Evolutionary conservation across 2,888 invertebrate species (phyloP), one percentile per base, ranked within the genome.

Genomic region (Lissonota sp.): DNA sequence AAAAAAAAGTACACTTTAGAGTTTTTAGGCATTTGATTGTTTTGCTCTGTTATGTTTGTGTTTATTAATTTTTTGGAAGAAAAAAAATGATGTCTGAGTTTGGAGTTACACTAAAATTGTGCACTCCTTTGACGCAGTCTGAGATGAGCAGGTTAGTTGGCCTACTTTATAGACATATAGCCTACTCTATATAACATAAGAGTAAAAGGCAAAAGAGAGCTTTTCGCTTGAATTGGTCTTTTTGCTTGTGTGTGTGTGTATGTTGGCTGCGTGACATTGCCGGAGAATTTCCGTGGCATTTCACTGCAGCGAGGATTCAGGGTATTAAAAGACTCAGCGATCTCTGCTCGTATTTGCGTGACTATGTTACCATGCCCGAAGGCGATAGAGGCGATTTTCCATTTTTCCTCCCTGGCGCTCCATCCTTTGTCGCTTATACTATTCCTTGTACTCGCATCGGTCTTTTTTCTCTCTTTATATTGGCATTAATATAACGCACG

Each of bases 201-300:
- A 10, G 10, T 60, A 51, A 40, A 16, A 51, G 10, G 10, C 64
- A 16, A 49, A 6, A 64, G 64, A n/a, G 12, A 64, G 64, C 69
- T 55, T 63, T 26, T 26, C 26, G 26, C 26, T 26, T 3, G 26
- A 26, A 26, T 26, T 26, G 26, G 1, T 3, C 26, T 26, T 26
- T 26, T 55, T 69, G 42, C 69, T 57, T 44, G 57, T 14, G n/a
- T 57, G 57, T 14, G n/a, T 57, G 12, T 44, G 55, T 44, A 40
- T 72, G 55, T 63, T 26, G 62, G 26, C 72, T 63, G 72, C 63
- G 63, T 64, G 73, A 64, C 63, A 53, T 46, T 73, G 44, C 14
- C 63, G 44, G 4, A 39, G 39, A 12, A 46, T 7, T 37, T 57
- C 64, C 42, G 46, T 57, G 26, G 26, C 55, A 55, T 57, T 57